These are phyloP conservation scores for Lipotes vexillifer DNA, from an alignment of 2,113 vertebrate genomes.

Conservation along the genomic window DNA sequence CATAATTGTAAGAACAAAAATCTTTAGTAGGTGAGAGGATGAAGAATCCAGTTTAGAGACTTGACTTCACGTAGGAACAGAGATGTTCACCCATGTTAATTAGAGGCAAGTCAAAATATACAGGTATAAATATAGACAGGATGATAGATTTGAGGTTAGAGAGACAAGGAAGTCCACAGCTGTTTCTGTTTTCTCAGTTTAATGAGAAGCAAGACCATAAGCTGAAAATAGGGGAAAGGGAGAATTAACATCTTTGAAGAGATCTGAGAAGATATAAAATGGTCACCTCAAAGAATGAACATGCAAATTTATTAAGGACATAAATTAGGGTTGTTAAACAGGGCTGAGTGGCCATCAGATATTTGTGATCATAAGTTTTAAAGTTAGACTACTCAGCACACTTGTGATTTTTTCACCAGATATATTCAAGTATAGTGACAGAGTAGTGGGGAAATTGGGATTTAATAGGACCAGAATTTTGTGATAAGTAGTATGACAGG, in stretches of 20 bases:
- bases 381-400: background rate
- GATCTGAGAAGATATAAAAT: background rate
- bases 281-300: background rate
- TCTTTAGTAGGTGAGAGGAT: background rate
- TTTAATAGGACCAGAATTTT: background rate
- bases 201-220: background rate
- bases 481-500: background rate
- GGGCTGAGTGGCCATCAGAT: background rate
- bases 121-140: background rate
- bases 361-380: background rate
- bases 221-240: background rate
- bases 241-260: background rate
- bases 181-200: background rate
- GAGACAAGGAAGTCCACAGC: background rate
- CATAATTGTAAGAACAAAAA: background rate
- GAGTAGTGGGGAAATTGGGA: background rate
- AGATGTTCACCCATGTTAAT: background rate
- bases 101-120: background rate
- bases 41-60: background rate
- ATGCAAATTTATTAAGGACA: background rate
- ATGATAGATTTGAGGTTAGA: background rate
- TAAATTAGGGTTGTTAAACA: background rate
- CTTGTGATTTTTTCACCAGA: background rate
- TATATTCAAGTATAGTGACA: background rate
- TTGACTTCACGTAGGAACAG: background rate